Evolutionary conservation across 2,888 invertebrate species (phyloP).

Genomic region (Lamellibrachia satsuma): DNA sequence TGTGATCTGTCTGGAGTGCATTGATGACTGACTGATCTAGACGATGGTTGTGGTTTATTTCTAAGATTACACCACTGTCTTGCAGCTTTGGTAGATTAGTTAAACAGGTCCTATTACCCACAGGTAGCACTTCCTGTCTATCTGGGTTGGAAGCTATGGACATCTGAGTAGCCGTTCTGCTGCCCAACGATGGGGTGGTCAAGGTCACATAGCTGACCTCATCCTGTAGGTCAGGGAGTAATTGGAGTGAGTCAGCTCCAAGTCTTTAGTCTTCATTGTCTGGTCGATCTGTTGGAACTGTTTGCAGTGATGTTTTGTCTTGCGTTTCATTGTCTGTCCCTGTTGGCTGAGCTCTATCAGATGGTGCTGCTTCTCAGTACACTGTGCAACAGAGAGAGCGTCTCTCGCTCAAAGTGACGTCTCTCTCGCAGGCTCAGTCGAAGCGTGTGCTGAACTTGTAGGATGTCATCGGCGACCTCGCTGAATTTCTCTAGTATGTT

Average conservation of each 20-base stretch:
- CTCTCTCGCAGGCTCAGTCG: conserved; percentile 27
- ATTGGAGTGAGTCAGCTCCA: conserved; percentile 7
- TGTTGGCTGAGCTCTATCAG: conserved; percentile 32
- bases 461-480: conserved; percentile 26
- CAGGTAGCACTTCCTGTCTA: neutral
- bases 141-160: neutral
- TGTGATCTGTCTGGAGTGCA: neutral
- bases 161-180: neutral
- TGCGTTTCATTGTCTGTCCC: conserved; percentile 33
- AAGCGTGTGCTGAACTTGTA: conserved; percentile 21
- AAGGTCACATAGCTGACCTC: neutral
- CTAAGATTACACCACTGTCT: neutral
- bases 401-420: conserved; percentile 30
- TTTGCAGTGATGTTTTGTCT: conserved; percentile 27
- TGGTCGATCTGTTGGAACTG: conserved; percentile 32
- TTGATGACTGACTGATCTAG: neutral
- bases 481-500: neutral
- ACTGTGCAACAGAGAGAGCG: conserved; percentile 30
- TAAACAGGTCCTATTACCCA: neutral
- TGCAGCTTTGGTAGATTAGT: neutral
- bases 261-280: neutral
- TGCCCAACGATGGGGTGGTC: neutral
- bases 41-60: neutral
- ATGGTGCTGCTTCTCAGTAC: conserved; percentile 35
- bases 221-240: conserved; percentile 34